Evolutionary conservation across 2,113 vertebrate genomes (phyloP), one percentile per base, ranked within the genome.

Genomic region (Variabilichromis moorii): DNA sequence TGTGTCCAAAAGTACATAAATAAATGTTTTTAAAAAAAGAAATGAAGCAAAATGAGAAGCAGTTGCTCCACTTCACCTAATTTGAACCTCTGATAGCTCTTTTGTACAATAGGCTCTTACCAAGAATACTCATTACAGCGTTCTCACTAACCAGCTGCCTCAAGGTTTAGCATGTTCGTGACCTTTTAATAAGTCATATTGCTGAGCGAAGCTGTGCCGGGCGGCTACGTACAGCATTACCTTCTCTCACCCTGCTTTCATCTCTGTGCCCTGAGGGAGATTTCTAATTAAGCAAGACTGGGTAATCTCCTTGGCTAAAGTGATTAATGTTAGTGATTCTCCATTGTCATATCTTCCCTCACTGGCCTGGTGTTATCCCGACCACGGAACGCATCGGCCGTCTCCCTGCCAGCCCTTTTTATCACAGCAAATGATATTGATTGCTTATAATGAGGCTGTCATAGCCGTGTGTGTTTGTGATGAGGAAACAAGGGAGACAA

Each of bases 281-380:
- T 57, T 90, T 90, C 66, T 90, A 93, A 93, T 95, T 85, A 91
- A 82, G 40, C 82, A 81, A 68, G 76, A 83, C 81, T 82, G 42
- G 14, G 47, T 89, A 84, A 91, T 94, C 85, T 92, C 57, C 50
- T 55, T 54, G 73, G 55, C 84, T 90, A 71, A 82, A 83, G 82
- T 90, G 89, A 94, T 91, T 89, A 91, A 93, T 92, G 86, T 85
- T 83, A 81, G 73, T 92, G 71, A 89, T 93, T 90, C 87, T 84
- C 84, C 61, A 61, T 94, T 68, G 81, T 93, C 86, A 85, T 88
- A 89, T 93, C 83, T 82, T 83, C 45, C 50, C 82, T 82, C 78
- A 28, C 51, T 59, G 33, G 54, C 40, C 78, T 55, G 28, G 12
- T 89, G 63, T 91, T 89, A 57, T 89, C 51, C 86, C 61, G 42